Evolutionary conservation across 2,113 vertebrate genomes (phyloP).

Genomic region (Mustela lutreola): DNA sequence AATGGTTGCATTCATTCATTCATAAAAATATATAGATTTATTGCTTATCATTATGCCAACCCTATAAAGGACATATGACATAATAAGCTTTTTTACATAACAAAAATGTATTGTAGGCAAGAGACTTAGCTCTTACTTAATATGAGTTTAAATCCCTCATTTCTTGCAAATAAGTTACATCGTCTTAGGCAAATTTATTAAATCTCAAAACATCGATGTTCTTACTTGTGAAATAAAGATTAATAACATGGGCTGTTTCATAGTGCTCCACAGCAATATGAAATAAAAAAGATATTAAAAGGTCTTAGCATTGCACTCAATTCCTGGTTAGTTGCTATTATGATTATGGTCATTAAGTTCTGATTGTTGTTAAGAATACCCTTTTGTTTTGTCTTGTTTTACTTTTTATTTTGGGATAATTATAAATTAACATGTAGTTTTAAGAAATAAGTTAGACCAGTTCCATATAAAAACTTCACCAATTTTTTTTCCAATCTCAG

Average conservation of each 20-base stretch:
- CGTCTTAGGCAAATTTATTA: background rate
- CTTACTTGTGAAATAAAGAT: background rate
- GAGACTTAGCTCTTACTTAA: background rate
- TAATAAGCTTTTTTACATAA: conserved; percentile 4
- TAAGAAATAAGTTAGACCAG: background rate
- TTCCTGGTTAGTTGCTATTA: background rate
- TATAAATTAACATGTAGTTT: background rate
- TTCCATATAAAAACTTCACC: background rate
- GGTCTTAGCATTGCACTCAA: background rate
- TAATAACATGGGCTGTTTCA: background rate
- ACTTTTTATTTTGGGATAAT: background rate
- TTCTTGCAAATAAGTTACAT: background rate
- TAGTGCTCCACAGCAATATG: background rate
- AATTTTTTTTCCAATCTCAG: background rate
- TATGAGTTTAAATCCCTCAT: background rate
- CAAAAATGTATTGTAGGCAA: background rate
- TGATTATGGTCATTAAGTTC: background rate
- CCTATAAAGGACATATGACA: background rate
- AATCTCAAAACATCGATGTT: background rate
- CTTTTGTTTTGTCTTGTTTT: background rate
- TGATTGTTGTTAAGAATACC: background rate
- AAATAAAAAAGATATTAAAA: background rate
- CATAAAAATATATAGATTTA: conserved; percentile 36
- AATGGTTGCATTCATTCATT: background rate
- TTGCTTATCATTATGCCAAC: background rate